A percentile compares a stretch with the other conserved stretches of the same genome.
phyloP scores from a whole-genome alignment of 2,797 vertebrate species.

The Pseudochromis fuscus region DNA sequence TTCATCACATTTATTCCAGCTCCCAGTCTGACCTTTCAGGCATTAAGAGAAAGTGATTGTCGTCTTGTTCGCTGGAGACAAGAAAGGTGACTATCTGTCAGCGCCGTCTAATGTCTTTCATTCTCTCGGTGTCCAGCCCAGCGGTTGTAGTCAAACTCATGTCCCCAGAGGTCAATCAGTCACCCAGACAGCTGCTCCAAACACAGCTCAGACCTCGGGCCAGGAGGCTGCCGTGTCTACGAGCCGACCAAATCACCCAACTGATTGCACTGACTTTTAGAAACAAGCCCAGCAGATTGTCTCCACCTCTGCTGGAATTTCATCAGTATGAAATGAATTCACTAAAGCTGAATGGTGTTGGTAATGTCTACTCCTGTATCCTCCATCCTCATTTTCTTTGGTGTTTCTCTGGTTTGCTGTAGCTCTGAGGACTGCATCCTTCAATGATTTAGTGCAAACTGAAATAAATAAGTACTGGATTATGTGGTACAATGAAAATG shows the following conservation, averaged over 20 bases:
- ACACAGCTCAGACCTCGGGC: constrained; percentile 51
- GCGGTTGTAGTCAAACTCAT: constrained; percentile 48
- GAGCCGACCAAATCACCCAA: constrained; percentile 33
- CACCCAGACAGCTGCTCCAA: constrained; percentile 57
- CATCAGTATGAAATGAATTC: constrained; percentile 7
- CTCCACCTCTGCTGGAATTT: constrained; percentile 9
- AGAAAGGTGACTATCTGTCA: constrained; percentile 70
- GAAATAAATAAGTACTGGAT: neutral
- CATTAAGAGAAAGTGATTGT: constrained; percentile 61
- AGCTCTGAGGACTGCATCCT: neutral
- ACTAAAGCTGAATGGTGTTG: constrained; percentile 6
- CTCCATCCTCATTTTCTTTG: neutral
- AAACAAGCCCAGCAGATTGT: constrained; percentile 39
- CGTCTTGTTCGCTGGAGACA: constrained; percentile 62
- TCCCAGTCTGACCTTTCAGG: constrained; percentile 26
- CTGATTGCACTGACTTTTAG: constrained; percentile 46
- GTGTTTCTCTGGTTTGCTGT: neutral
- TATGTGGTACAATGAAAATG: neutral
- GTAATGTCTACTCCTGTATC: neutral
- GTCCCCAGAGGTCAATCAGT: constrained; percentile 74
- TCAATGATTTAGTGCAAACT: neutral
- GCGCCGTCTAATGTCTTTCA: constrained; percentile 61
- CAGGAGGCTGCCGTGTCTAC: constrained; percentile 31
- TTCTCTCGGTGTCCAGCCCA: constrained; percentile 54
- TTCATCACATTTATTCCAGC: constrained; percentile 35